Evolutionary conservation across 1,140 invertebrate species (phyloP).

Genomic region (Trichogramma pretiosum): DNA sequence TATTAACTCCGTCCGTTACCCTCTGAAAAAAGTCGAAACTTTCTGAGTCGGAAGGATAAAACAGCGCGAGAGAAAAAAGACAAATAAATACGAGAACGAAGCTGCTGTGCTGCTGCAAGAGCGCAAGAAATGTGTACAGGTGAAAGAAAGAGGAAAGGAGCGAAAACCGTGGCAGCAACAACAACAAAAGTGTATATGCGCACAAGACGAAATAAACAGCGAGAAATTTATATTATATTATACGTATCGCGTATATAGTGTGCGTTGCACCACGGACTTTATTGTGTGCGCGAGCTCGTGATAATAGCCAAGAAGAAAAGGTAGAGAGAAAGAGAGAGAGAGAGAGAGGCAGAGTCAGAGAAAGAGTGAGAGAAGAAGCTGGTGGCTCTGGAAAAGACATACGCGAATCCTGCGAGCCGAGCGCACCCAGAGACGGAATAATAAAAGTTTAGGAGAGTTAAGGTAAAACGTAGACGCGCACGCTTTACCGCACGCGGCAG

Average conservation of each 20-base stretch:
- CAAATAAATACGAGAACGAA: slow-evolving; percentile 2
- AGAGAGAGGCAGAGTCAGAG: slow-evolving; percentile 3
- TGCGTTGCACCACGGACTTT: no score
- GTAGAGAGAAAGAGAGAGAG: not conserved
- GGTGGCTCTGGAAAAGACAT: slow-evolving; percentile 5
- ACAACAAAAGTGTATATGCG: no score
- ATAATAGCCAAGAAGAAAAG: not conserved
- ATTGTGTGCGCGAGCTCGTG: no score
- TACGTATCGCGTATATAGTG: no score
- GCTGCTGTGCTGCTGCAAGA: not conserved
- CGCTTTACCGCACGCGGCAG: slow-evolving; percentile 14
- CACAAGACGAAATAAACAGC: no score
- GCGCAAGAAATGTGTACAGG: no score
- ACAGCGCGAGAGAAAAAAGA: slow-evolving; percentile 3
- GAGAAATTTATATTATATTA: no score
- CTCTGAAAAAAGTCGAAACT: no score
- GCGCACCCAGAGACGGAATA: slow-evolving; percentile 19
- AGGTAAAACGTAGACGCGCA: no score
- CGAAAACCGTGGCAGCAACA: not conserved
- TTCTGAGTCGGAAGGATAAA: no score
- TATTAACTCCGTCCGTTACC: no score
- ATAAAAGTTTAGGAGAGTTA: slow-evolving; percentile 28
- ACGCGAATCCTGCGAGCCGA: not conserved
- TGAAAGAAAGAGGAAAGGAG: not conserved
- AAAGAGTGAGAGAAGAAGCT: slow-evolving; percentile 6